Conservation (phyloP, 2,113 vertebrate species). For the Perca fluviatilis region DNA sequence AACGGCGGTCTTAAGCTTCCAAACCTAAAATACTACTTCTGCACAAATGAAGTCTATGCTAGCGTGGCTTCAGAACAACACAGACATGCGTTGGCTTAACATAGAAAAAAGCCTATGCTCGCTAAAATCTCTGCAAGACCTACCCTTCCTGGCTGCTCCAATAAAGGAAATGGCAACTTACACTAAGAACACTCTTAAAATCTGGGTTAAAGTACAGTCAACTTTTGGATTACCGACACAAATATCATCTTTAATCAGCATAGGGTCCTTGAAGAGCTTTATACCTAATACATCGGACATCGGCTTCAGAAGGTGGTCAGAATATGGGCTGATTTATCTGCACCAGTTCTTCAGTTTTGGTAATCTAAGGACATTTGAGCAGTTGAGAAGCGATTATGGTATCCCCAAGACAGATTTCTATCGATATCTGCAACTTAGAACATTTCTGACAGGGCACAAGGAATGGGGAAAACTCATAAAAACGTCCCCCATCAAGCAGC, state of each 20-base stretch:
- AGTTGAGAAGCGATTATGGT: no score
- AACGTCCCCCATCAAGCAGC: no score
- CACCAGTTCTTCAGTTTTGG: no score
- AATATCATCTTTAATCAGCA: not conserved
- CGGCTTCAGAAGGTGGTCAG: no score
- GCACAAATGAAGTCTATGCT: not conserved
- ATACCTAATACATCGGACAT: no score
- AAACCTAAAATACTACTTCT: not conserved
- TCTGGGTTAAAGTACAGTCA: not conserved
- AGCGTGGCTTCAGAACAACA: not conserved
- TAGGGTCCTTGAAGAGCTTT: no score
- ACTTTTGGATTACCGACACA: not conserved
- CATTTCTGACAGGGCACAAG: no score
- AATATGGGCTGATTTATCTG: no score
- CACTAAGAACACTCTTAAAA: not conserved
- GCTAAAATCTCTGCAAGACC: not conserved
- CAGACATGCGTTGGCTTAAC: not conserved
- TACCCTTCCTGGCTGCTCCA: not conserved
- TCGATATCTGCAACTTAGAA: no score
- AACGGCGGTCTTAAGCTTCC: not conserved
- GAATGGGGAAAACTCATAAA: no score
- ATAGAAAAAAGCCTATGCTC: not conserved
- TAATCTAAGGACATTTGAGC: no score
- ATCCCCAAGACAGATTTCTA: no score
- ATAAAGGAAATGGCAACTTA: not conserved